Conservation (phyloP, 2,888 invertebrate species). For the Asteroscopus sphinx region DNA sequence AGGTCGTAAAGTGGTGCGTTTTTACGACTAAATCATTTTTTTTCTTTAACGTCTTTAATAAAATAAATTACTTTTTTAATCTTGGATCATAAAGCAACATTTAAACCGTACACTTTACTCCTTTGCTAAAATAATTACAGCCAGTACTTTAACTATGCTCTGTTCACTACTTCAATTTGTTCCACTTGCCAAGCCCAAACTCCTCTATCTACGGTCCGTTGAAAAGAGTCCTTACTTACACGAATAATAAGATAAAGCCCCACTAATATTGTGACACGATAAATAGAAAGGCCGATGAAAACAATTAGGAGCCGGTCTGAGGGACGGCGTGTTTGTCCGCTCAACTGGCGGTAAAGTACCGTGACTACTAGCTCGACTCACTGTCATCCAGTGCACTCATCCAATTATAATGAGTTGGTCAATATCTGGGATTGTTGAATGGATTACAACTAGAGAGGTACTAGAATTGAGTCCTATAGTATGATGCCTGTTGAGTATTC, state of each 20-base stretch:
- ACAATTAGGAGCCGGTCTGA: constrained; percentile 70
- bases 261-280: constrained; percentile 46
- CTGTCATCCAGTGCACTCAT: constrained; percentile 60
- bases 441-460: neutral
- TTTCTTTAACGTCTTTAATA: neutral
- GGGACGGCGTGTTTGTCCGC: constrained; percentile 59
- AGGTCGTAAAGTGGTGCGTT: neutral
- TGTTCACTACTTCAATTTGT: constrained; percentile 1
- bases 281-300: constrained; percentile 71
- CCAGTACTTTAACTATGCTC: neutral
- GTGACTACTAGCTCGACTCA: constrained; percentile 62
- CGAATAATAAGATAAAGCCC: constrained; percentile 32
- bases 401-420: constrained; percentile 60
- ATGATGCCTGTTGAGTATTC: too few relatives aligned
- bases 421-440: constrained; percentile 43
- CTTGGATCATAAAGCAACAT: too few relatives aligned
- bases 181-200: constrained; percentile 1
- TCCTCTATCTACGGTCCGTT: constrained; percentile 3
- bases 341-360: constrained; percentile 71
- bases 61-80: too few relatives aligned
- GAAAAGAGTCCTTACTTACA: constrained; percentile 11
- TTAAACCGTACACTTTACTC: too few relatives aligned
- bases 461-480: neutral
- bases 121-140: neutral
- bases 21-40: constrained; percentile 4